A percentile compares a stretch with the other conserved stretches of the same genome.
Conservation (phyloP, 1,140 invertebrate genomes). For the Melipona quadrifasciata region DNA sequence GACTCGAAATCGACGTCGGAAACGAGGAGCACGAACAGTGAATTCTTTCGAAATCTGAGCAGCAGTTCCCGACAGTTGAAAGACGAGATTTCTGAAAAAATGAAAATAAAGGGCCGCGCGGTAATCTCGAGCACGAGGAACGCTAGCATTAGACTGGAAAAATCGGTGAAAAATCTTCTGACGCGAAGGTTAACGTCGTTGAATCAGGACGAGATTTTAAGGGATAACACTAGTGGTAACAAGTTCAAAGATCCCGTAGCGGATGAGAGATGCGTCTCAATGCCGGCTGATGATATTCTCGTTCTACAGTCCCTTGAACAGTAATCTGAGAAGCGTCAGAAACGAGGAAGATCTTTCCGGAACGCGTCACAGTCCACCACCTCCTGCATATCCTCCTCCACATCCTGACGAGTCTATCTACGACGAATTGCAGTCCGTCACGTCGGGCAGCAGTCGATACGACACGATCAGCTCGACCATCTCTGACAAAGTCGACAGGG, state of each 20-base stretch:
- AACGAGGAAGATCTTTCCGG: slow-evolving; percentile 77
- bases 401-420: slow-evolving; percentile 83
- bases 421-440: slow-evolving; percentile 82
- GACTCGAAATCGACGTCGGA: slow-evolving; percentile 62
- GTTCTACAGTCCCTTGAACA: slow-evolving; percentile 79
- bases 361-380: slow-evolving; percentile 78
- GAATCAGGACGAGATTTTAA: slow-evolving; percentile 65
- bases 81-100: slow-evolving; percentile 81
- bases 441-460: slow-evolving; percentile 76
- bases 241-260: slow-evolving; percentile 45
- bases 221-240: slow-evolving; percentile 17
- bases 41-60: slow-evolving; percentile 76
- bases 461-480: slow-evolving; percentile 76
- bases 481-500: slow-evolving; percentile 76
- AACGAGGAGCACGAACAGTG: slow-evolving; percentile 57
- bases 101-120: slow-evolving; percentile 81
- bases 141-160: slow-evolving; percentile 77
- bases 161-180: slow-evolving; percentile 76
- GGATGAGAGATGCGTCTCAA: slow-evolving; percentile 74
- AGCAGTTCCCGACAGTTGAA: slow-evolving; percentile 80
- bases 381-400: slow-evolving; percentile 83
- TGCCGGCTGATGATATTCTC: slow-evolving; percentile 78
- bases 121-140: slow-evolving; percentile 82
- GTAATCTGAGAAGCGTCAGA: slow-evolving; percentile 71
- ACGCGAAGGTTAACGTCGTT: slow-evolving; percentile 70